Base-by-base conservation (phyloP, 2,797 vertebrate genomes). In the Arctocebus calabarensis region DNA sequence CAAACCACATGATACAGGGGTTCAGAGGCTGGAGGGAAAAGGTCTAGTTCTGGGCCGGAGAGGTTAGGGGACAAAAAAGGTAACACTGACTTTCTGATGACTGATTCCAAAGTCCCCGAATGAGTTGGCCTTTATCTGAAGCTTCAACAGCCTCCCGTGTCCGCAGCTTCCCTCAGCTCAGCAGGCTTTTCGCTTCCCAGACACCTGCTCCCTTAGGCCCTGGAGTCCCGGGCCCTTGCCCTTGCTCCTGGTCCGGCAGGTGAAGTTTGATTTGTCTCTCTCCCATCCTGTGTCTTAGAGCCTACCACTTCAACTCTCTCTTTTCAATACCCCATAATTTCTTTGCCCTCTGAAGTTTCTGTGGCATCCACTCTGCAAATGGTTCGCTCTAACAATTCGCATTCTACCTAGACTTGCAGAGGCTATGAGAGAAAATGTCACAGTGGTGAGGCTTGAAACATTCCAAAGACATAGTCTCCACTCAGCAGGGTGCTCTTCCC, bases 401-500 rank as follows among this genome's bases (percentile, higher is more conserved):
- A 61, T 59, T 94, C 48, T 85, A 64, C 45, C 83, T 82, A 55
- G 45, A 66, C 48, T 82, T 78, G 55, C 43, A 84, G 89, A 70
- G 66, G n/a, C 75, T 73, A 75, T 84, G 61, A 57, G 34, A 78
- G 79, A 89, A 96, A 94, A 77, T 82, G 57, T 64, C 66, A 78
- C 37, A 22, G 52, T 48, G 68, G 37, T 70, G 43, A 84, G 57
- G 77, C 70, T 88, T 57, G 55, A 66, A 75, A 88, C 62, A 71
- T 32, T n/a, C 23, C 19, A 19, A n/a, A 70, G 37, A 22, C 8
- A 19, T 34, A 25, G 23, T 86, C 57, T 78, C 34, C 86, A 52
- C n/a, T 64, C 3, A 0, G 43, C 86, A n/a, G 52, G 29, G 4
- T 1, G 14, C 75, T 68, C 52, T 1, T 68, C 5, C 19, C 45